phyloP scores from a whole-genome alignment of 2,113 vertebrate species.

The Thamnophis sirtalis region DNA sequence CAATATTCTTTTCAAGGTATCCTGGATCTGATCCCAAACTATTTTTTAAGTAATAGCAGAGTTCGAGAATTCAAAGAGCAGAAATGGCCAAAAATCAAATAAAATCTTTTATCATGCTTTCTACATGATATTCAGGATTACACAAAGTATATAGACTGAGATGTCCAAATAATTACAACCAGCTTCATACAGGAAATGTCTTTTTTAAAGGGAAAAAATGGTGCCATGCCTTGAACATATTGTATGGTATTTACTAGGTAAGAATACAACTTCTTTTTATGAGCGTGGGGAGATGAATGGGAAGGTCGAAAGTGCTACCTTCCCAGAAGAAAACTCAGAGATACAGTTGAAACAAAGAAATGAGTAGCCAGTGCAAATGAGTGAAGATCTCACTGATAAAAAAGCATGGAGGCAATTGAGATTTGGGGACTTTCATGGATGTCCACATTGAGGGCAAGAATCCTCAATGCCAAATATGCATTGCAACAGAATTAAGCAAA shows the following conservation, averaged over 20 bases:
- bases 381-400: background rate
- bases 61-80: background rate
- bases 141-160: background rate
- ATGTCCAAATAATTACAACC: background rate
- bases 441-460: background rate
- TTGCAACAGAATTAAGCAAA: background rate
- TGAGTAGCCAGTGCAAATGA: background rate
- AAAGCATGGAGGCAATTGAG: background rate
- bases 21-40: background rate
- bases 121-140: background rate
- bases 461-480: background rate
- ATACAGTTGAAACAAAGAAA: background rate
- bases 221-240: background rate
- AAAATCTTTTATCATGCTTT: background rate
- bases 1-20: background rate
- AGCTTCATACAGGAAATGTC: background rate
- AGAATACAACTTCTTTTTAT: background rate
- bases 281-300: background rate
- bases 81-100: background rate
- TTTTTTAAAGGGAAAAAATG: background rate
- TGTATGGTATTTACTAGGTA: background rate
- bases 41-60: background rate
- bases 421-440: background rate
- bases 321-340: background rate
- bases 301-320: background rate